These are phyloP conservation scores for Ommatoiulus sabulosus DNA, from an alignment of 2,888 invertebrate genomes.

Conservation along the genomic window DNA sequence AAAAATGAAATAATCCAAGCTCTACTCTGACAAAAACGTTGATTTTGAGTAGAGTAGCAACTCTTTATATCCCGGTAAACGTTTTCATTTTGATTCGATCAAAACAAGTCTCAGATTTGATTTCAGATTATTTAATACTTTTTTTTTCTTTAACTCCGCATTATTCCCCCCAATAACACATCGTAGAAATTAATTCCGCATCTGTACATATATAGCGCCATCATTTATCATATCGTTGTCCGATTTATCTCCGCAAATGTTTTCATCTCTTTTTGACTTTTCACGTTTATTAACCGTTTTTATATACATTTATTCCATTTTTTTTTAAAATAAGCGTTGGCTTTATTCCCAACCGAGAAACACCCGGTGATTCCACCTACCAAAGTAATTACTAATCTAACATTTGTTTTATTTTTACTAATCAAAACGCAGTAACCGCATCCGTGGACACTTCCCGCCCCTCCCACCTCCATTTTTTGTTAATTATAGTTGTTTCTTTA, in stretches of 20 bases:
- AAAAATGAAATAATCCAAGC: too few relatives aligned
- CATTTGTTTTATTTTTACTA: constrained; percentile 13
- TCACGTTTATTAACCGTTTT: constrained; percentile 29
- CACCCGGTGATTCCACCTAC: constrained; percentile 51
- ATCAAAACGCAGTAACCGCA: constrained; percentile 35
- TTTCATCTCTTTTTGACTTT: constrained; percentile 4
- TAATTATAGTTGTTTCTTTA: constrained; percentile 50
- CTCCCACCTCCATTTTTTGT: background rate
- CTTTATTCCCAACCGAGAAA: constrained; percentile 13
- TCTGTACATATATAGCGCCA: constrained; percentile 45
- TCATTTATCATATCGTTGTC: constrained; percentile 32
- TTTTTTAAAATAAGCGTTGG: constrained; percentile 48
- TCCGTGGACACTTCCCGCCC: background rate
- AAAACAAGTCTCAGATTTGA: constrained; percentile 20
- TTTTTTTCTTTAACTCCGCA: background rate
- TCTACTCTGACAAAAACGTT: too few relatives aligned
- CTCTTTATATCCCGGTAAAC: background rate
- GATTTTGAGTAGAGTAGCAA: too few relatives aligned
- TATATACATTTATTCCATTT: constrained; percentile 50
- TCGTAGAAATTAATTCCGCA: background rate
- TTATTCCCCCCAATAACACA: constrained; percentile 23
- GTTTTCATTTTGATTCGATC: background rate
- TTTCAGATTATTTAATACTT: constrained; percentile 16
- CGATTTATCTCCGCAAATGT: background rate
- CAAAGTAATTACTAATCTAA: constrained; percentile 49